Evolutionary conservation across 2,797 vertebrate genomes (phyloP).

Genomic region (Streptopelia turtur): DNA sequence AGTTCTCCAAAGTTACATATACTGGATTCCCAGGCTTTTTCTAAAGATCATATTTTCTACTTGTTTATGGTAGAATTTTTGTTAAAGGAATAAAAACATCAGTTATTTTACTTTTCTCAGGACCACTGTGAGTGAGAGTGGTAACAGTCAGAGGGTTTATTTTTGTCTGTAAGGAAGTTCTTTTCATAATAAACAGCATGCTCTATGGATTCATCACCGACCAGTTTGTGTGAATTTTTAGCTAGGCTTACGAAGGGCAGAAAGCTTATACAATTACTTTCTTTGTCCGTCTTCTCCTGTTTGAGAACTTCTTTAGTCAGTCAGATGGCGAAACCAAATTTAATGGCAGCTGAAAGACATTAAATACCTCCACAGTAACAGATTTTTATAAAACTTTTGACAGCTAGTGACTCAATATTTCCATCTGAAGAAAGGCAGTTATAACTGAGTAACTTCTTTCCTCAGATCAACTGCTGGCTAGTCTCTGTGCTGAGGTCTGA

Average conservation of each 20-base stretch:
- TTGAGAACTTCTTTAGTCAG: background rate
- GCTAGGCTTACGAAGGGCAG: background rate
- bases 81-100: background rate
- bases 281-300: background rate
- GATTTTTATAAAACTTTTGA: background rate
- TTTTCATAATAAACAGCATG: background rate
- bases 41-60: rapidly evolving
- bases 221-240: background rate
- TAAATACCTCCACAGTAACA: background rate
- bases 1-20: background rate
- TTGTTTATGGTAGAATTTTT: background rate
- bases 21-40: background rate
- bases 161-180: background rate
- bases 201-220: rapidly evolving
- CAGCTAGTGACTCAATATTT: background rate
- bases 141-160: background rate
- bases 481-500: background rate
- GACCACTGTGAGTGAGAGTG: background rate
- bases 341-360: background rate
- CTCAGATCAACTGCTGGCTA: background rate
- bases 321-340: background rate
- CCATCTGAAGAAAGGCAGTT: background rate
- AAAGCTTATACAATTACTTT: background rate
- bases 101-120: background rate
- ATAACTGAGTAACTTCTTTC: background rate